Percentiles rank a stretch among this genome's conserved stretches.
phyloP scores from a whole-genome alignment of 2,113 vertebrate species.

The Corythornis madagascariensis region DNA sequence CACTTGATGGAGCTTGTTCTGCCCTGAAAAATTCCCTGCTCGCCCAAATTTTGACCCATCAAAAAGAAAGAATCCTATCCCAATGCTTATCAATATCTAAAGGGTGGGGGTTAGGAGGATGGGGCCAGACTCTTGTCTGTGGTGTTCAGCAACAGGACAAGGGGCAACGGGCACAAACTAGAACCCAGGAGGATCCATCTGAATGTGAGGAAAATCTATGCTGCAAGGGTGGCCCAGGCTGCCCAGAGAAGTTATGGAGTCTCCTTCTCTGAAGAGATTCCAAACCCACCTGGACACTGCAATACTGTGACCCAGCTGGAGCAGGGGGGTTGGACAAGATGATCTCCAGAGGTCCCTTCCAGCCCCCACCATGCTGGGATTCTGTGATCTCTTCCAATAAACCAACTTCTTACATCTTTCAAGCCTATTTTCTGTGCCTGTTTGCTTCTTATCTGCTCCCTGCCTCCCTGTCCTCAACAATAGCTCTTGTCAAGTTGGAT shows the following conservation, averaged over 20 bases:
- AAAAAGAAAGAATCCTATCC: background rate
- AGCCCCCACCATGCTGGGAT: background rate
- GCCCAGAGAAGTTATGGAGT: background rate
- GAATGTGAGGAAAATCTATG: background rate
- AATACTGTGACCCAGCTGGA: background rate
- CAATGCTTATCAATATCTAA: background rate
- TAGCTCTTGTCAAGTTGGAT: conserved; percentile 43
- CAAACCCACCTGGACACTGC: background rate
- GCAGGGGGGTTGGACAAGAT: background rate
- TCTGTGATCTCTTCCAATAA: background rate
- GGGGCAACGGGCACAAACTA: background rate
- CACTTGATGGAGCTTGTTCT: accelerated
- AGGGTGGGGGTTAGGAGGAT: background rate
- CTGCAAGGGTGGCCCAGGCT: background rate
- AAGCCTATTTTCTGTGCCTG: background rate
- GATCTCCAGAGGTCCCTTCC: background rate
- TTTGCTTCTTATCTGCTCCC: background rate
- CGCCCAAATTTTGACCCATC: background rate
- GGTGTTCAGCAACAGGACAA: background rate
- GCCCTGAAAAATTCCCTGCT: background rate
- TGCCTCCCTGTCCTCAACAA: background rate
- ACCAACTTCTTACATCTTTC: background rate
- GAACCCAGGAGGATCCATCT: background rate
- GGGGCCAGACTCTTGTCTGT: background rate
- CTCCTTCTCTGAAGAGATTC: background rate